Base-by-base conservation (phyloP, 2,113 vertebrate species). In the Pachyramphus minor region DNA sequence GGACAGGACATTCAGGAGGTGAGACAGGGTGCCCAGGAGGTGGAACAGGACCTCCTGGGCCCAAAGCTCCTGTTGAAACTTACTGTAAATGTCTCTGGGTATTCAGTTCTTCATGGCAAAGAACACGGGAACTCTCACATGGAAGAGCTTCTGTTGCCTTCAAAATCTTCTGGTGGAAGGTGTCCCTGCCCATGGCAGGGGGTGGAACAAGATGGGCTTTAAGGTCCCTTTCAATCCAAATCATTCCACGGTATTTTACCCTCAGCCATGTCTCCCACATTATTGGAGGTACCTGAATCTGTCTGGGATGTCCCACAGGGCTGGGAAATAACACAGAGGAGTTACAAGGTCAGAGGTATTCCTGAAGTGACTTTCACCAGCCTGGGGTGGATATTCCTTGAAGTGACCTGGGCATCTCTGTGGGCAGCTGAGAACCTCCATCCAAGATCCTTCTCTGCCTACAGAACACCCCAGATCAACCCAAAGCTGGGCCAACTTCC, bases 171-270 rank as follows among this genome's bases (percentile, higher is more conserved):
- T 11, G 3, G 20, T 18, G n/a, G 20, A n/a, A 53, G 10, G 12
- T 67, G 24, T 18, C n/a, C 33, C 55, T 56, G 53, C 18, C 45
- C 20, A 15, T 30, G 45, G 24, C 16, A 31, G 37, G 37, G 8
- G 2, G 2, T 67, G 52, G 37, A 59, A 24, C 0, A 0, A 50
- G 27, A 8, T 66, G 77, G 23, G 23, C 16, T 47, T 76, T 33
- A 19, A 83, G 12, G 41, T 53, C 25, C 17, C 47, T 62, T 53
- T 30, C 47, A 55, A 42, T 12, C 79, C 63, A 49, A 55, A 62
- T 9, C n/a, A 27, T 37, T 42, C 63, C 12, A 2, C 27, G 21
- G 10, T 35, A 25, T 58, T 62, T 50, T 41, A 28, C 12, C 11
- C 18, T 50, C 66, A 62, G 5, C 24, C n/a, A 5, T 0, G 4